Base-by-base conservation (phyloP, 2,888 invertebrate species). In the Agrotis clavis region DNA sequence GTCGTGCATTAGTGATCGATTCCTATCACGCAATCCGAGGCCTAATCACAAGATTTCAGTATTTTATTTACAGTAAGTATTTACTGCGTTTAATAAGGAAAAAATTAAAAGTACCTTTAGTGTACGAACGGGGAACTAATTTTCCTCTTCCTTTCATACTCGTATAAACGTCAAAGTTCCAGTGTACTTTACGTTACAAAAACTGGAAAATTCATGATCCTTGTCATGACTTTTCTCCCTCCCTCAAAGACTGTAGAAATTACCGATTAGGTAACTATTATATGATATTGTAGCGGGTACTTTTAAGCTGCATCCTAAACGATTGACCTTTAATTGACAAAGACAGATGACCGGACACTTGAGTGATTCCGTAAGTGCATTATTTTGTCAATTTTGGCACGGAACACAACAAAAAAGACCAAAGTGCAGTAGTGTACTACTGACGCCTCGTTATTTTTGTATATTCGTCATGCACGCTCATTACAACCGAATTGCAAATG, bases 401-500 rank as follows among this genome's bases (percentile, higher is more conserved):
- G 2, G 1, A 25, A n/a, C n/a, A 1, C 9, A 30, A 56, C 6
- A 30, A 56, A 61, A 75, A 74, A 45, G n/a, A 6, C 30, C 50
- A 61, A 77, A 76, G 60, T 76, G 71, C 76, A 76, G 64, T 56
- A 7, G 18, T 21, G 56, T 47, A 50, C n/a, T n/a, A 62, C 62
- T 67, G 67, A 68, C 81, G 71, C 69, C 71, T 71, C 25, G 59
- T 78, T 83, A 67, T 81, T 83, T 75, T 9, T 21, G 68, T 53
- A 21, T 11, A 21, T 30, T 62, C 77, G 77, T 85, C 73, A 75
- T 74, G 50, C 67, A 54, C 54, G 70, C 72, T 64, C 72, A 74
- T 76, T 72, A 74, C 64, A 72, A 66, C 75, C 62, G 60, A 75
- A 63, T 60, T 69, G 70, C 71, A 69, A 71, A 79, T 84, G 87